phyloP scores from a whole-genome alignment of 2,888 invertebrate species.

The Cyrtodaria siliqua region DNA sequence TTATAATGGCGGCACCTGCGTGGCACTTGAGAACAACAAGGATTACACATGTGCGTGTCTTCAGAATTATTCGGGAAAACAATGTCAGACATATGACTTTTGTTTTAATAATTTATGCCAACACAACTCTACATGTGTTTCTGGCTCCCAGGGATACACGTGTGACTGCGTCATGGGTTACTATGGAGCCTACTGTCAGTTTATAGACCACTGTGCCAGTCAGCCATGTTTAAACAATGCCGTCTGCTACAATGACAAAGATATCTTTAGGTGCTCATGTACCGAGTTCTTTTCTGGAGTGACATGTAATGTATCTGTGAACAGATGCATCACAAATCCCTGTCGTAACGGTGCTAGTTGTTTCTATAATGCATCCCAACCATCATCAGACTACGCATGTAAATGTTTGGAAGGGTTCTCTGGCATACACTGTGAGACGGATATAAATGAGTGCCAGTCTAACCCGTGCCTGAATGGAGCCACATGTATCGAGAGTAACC shows the following conservation, averaged over 20 bases:
- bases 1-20: slow-evolving; percentile 79
- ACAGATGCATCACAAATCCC: slow-evolving; percentile 87
- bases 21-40: slow-evolving; percentile 57
- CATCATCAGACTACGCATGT: slow-evolving; percentile 55
- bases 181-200: slow-evolving; percentile 79
- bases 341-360: slow-evolving; percentile 80
- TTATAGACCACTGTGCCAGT: slow-evolving; percentile 70
- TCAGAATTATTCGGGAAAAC: slow-evolving; percentile 69
- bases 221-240: slow-evolving; percentile 73
- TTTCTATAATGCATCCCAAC: slow-evolving; percentile 56
- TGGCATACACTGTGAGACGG: slow-evolving; percentile 74
- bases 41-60: slow-evolving; percentile 76
- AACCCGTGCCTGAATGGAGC: slow-evolving; percentile 98
- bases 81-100: slow-evolving; percentile 78
- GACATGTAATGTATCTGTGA: slow-evolving; percentile 73
- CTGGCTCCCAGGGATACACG: slow-evolving; percentile 60
- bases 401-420: slow-evolving; percentile 73
- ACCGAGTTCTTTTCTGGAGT: slow-evolving; percentile 71
- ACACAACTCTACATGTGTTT: slow-evolving; percentile 76
- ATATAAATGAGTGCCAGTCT: slow-evolving; percentile 98
- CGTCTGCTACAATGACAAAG: slow-evolving; percentile 66
- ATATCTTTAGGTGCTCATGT: slow-evolving; percentile 72
- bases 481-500: slow-evolving; percentile 91
- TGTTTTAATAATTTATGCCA: slow-evolving; percentile 74
- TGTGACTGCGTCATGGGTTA: slow-evolving; percentile 74